phyloP scores from a whole-genome alignment of 2,888 invertebrate genomes.

The Silvanus unidentatus region DNA sequence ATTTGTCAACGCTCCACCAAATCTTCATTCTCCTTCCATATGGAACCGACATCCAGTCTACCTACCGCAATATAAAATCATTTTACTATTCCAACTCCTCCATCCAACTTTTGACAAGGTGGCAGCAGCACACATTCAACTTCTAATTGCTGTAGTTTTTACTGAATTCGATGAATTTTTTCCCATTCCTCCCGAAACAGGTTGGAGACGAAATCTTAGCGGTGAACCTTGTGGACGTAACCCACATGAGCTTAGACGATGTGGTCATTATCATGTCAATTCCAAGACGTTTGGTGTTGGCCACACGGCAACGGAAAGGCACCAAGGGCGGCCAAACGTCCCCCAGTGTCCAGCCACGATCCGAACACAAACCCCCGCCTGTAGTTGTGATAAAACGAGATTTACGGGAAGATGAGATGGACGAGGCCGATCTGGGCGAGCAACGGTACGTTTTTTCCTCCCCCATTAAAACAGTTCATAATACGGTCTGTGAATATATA shows the following conservation, averaged over 20 bases:
- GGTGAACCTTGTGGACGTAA: slow-evolving; percentile 96
- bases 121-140: too few species aligned
- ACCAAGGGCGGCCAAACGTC: slow-evolving; percentile 48
- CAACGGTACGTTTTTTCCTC: slow-evolving; percentile 33
- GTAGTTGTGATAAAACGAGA: slow-evolving; percentile 88
- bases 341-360: slow-evolving; percentile 57
- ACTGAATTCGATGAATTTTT: too few species aligned
- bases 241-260: slow-evolving; percentile 96
- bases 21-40: too few species aligned
- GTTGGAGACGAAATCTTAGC: slow-evolving; percentile 98
- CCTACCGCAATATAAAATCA: too few species aligned
- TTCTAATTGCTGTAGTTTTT: too few species aligned
- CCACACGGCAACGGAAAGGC: slow-evolving; percentile 81
- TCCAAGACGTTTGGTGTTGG: slow-evolving; percentile 88
- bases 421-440: slow-evolving; percentile 54
- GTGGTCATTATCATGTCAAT: slow-evolving; percentile 99
- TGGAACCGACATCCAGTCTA: too few species aligned
- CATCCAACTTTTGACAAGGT: too few species aligned
- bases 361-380: slow-evolving; percentile 82
- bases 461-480: background rate
- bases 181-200: too few species aligned
- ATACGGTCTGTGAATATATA: slow-evolving; percentile 18
- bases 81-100: too few species aligned
- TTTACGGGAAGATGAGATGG: slow-evolving; percentile 73
- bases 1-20: too few species aligned